Base-by-base conservation (phyloP, 2,888 invertebrate genomes). In the Ischnura elegans region DNA sequence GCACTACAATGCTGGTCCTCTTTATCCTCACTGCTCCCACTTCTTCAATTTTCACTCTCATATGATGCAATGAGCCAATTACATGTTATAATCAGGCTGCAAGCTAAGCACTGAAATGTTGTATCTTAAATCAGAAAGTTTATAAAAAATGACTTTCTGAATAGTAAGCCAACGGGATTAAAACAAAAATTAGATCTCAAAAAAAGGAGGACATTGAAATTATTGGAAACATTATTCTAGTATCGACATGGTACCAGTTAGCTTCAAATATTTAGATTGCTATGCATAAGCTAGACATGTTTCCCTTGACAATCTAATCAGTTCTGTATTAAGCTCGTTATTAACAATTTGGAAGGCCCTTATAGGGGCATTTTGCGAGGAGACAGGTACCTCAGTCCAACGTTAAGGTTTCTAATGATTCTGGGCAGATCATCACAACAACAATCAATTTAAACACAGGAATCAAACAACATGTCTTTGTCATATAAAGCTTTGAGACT, bases 1-100 rank as follows among this genome's bases (percentile, higher is more conserved):
- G 36, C 66, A 90, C 90, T 90, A 55, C 45, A 55, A n/a, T n/a
- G 86, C 43, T 46, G 43, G 86, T 86, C 86, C 86, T 86, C n/a
- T 45, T 51, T 10, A 61, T n/a, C 90, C 61, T 90, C 90, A 90
- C 76, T 16, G 90, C 90, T 61, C 43, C 42, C 43, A 8, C 42
- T 43, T 2, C 42, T 13, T 42, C 61, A 5, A 51, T 61, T 43
- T 25, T 66, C 43, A n/a, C 86, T 86, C 46, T 19, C 45, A 19
- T n/a, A n/a, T 19, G 6, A 46, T 76, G 46, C 46, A 46, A 86
- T 86, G 86, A 86, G 45, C 25, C 4, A 45, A 45, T 86, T 43
- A 10, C 5, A 86, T 25, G 13, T 2, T 36, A 76, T 76, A 2
- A 76, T 36, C 2, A 10, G 10, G 36, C 13, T 36, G 36, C 29